Evolutionary conservation across 2,113 vertebrate genomes (phyloP), one percentile per base, ranked within the genome.

Genomic region (Rutilus rutilus): DNA sequence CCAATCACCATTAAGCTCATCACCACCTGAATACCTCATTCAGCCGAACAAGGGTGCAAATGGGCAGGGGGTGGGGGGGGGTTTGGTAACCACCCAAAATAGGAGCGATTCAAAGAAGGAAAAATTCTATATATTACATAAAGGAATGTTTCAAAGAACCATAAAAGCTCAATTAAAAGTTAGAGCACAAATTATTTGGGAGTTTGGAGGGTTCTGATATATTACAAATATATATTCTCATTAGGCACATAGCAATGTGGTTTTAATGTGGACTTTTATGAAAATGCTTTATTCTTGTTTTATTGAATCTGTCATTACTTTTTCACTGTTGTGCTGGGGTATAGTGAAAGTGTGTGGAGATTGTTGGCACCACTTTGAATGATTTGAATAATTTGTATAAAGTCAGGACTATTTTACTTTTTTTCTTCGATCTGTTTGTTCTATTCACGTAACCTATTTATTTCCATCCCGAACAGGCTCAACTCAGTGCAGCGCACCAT

Each of bases 1-100:
- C 47, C 27, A 82, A 69, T 82, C 79, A 69, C 45, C 25, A 52
- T 33, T 33, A 19, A 54, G 75, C 50, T 77, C 75, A 54, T 77
- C 45, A 54, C 25, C 62, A 69, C 25, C 79, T 69, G 25, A 52
- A 50, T 69, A 52, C 42, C 79, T 67, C 60, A 50, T 82, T 82
- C 62, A 69, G 60, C n/a, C 36, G 19, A 65, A 65, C 17, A 25
- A 47, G 25, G 3, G 45, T 30, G 8, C 4, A 54, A 67, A 52
- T 67, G 25, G 11, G n/a, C n/a, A n/a, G 1, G 12, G 12, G 47
- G 1, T 30, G 4, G 12, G 12, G 11, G 47, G 52, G 77, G 33
- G n/a, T 42, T n/a, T n/a, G n/a, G 30, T 42, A n/a, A n/a, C 15
- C 17, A 5, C 50, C 50, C 27, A 10, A 36, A 59, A 57, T 14